Percentiles rank a stretch among this genome's conserved stretches.
Conservation (phyloP, 2,888 invertebrate genomes). For the Andrena chrysosceles region DNA sequence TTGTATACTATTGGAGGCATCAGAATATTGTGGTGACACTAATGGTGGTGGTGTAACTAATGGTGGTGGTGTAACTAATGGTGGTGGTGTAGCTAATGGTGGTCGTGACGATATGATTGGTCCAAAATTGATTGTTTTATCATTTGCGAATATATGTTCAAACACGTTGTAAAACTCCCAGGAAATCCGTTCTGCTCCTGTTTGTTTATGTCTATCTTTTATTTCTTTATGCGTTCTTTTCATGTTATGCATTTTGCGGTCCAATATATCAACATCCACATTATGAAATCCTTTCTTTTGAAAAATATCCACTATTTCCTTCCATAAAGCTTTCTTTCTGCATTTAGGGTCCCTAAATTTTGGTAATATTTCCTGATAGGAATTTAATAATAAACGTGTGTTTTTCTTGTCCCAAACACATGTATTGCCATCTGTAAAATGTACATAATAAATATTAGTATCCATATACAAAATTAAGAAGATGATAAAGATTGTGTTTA, state of each 20-base stretch:
- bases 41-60: too few species aligned
- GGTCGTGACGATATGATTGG: neutral
- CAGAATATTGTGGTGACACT: too few species aligned
- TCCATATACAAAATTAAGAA: too few species aligned
- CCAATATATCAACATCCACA: neutral
- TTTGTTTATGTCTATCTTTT: neutral
- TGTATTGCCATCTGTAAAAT: too few species aligned
- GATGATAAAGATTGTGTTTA: too few species aligned
- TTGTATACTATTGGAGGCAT: neutral
- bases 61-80: too few species aligned
- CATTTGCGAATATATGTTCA: neutral
- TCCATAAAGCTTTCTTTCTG: neutral
- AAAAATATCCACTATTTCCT: neutral
- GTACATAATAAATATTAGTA: too few species aligned
- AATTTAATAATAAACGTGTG: too few species aligned
- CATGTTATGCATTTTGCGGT: neutral
- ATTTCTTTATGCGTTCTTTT: neutral
- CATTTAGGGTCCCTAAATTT: too few species aligned
- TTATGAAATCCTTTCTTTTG: neutral
- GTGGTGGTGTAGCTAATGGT: neutral
- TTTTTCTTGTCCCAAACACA: too few species aligned
- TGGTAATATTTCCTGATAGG: too few species aligned
- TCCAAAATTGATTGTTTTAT: neutral
- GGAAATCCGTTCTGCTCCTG: neutral
- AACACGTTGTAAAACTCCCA: neutral